Base-by-base conservation (phyloP, 2,113 vertebrate genomes). In the Callocephalon fimbriatum region DNA sequence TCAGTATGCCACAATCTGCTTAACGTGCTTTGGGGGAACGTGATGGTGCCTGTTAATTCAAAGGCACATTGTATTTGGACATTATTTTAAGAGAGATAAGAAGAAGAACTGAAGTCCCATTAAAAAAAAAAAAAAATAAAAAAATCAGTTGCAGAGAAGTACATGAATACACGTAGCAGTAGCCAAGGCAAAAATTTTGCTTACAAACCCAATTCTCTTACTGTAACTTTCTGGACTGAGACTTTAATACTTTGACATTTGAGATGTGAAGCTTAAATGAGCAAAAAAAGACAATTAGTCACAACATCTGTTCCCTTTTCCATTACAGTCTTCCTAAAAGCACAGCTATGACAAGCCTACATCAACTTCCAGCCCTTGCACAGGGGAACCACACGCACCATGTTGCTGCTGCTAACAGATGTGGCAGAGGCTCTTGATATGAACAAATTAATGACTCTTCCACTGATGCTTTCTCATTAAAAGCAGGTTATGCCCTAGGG, bases 1-100 rank as follows among this genome's bases (percentile, higher is more conserved):
- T 13, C 23, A 6, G 19, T 4, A 10, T 0, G 0, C 9, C 32
- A 20, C 21, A 51, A 51, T 40, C 74, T 35, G 16, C 27, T 58
- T 48, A 5, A 5, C 2, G 1, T 9, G 37, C 37, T 63, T 13
- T 20, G 19, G 12, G 25, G 37, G 35, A 26, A 68, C 7, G 7
- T 2, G 12, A 32, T 12, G 15, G 8, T n/a, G 48, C 35, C 3
- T 7, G 29, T 17, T 71, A 58, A 22, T 37, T 35, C 58, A 47
- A 78, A 66, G 45, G 20, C 21, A 23, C 0, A 1, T 7, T 12
- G 9, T 32, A 40, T 45, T 29, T 45, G 10, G 38, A 51, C 27
- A 29, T 31, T 42, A 51, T 22, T 54, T 48, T 26, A 66, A 42
- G 19, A 29, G 26, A 48, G 45, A 29, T 58, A 20, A 63, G 15